A percentile compares a stretch with the other conserved stretches of the same genome.
Evolutionary conservation across 2,797 vertebrate species (phyloP).

Genomic region (Sebastes miniatus): DNA sequence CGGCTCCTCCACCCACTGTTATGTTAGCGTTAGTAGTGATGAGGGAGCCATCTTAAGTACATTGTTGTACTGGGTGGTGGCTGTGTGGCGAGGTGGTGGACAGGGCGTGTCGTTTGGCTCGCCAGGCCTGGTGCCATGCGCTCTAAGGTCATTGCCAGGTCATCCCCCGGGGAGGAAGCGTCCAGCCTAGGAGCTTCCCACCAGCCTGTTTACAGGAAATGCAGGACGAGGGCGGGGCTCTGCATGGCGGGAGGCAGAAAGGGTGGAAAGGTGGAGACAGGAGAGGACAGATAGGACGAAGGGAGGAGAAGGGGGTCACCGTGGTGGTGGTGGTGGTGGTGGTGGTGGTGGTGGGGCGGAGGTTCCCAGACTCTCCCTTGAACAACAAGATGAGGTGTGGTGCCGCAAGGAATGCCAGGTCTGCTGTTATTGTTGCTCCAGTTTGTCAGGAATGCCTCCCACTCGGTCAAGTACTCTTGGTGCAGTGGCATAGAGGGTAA

Average conservation of each 20-base stretch:
- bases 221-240: constrained; percentile 82
- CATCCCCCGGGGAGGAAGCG: constrained; percentile 89
- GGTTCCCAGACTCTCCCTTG: constrained; percentile 69
- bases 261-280: constrained; percentile 67
- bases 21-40: constrained; percentile 67
- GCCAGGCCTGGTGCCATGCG: constrained; percentile 78
- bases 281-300: constrained; percentile 56
- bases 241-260: constrained; percentile 46
- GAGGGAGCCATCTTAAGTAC: constrained; percentile 72
- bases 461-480: background rate
- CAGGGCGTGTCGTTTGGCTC: constrained; percentile 75
- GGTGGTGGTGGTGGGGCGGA: constrained; percentile 25
- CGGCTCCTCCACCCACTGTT: constrained; percentile 59
- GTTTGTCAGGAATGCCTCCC: constrained; percentile 23
- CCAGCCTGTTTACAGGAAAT: constrained; percentile 96
- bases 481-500: background rate
- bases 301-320: constrained; percentile 50
- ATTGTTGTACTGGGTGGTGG: constrained; percentile 77
- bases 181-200: constrained; percentile 81
- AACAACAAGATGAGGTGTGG: constrained; percentile 80
- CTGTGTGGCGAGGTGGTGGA: constrained; percentile 65
- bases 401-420: constrained; percentile 69
- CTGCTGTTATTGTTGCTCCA: constrained; percentile 61
- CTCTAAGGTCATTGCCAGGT: constrained; percentile 87
- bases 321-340: background rate